Base-by-base conservation (phyloP, 2,113 vertebrate genomes). In the Otis tarda region DNA sequence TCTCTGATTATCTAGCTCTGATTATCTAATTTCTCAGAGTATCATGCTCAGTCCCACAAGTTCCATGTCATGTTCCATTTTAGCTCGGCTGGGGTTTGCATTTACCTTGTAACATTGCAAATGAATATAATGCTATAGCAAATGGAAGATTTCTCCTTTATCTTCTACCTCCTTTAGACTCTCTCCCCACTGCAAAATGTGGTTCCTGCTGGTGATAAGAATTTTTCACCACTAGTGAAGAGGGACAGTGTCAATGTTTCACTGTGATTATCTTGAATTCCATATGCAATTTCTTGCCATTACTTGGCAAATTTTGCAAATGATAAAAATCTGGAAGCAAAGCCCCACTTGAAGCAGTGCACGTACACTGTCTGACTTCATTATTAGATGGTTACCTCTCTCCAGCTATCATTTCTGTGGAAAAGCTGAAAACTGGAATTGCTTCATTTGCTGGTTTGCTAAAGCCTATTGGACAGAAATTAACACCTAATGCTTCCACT, bases 281-380 rank as follows among this genome's bases (percentile, higher is more conserved):
- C 49, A 23, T 23, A 19, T 2, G 47, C 6, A 49, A 73, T 82
- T 85, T 82, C 41, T 84, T 59, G 63, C 49, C 27, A 56, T 43
- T 65, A 52, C 41, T 7, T 47, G 8, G 17, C 53, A 83, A 53
- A 57, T 65, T 53, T 60, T 85, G 33, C 27, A 61, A 65, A 37
- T 47, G 7, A 56, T 30, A 41, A 5, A 73, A 57, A 87, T n/a
- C 30, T 27, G 21, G 57, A 83, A 55, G 52, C 39, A 77, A 81
- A 86, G n/a, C 6, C 39, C 31, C 50, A 28, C 43, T 52, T n/a
- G 17, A 89, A 78, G 52, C 27, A 71, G 33, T 1, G 1, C 25
- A 64, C 0, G 0, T 25, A 88, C 0, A 0, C 43, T 31, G 9
- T n/a, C 53, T 17, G 5, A 67, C 59, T 75, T 86, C 37, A 30